Conservation (phyloP, 53 echinoderm and acorn worm genomes). For the Paracentrotus lividus region DNA sequence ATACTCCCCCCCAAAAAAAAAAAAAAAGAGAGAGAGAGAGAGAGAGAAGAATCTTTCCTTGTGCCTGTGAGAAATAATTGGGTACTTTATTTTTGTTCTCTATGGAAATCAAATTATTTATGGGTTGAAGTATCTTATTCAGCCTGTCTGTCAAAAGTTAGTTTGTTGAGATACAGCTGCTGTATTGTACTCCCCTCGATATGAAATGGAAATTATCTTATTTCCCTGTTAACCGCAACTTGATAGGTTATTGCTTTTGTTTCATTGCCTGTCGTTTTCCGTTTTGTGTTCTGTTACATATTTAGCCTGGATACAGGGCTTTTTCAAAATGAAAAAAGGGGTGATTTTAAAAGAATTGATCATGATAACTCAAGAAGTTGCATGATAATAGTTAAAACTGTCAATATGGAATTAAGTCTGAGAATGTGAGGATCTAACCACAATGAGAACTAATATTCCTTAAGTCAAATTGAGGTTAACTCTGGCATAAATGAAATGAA, state of each 20-base stretch:
- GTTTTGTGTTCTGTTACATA: not conserved
- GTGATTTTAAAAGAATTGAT: not conserved
- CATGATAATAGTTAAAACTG: too few relatives aligned
- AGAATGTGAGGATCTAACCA: too few relatives aligned
- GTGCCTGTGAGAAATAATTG: not conserved
- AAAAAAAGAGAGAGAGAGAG: too few relatives aligned
- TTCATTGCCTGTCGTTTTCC: slow-evolving; percentile 6
- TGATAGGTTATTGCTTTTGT: not conserved
- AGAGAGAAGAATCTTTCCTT: not conserved
- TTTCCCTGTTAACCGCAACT: slow-evolving; percentile 18
- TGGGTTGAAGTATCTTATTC: not conserved
- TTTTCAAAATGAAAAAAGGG: not conserved
- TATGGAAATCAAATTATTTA: slow-evolving; percentile 44
- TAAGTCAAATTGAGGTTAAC: not conserved
- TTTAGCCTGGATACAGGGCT: too few relatives aligned
- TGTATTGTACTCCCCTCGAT: slow-evolving; percentile 16
- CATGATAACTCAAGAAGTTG: not conserved
- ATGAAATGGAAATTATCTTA: slow-evolving; percentile 12
- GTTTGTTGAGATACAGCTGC: slow-evolving; percentile 10
- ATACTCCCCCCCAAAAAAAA: not conserved
- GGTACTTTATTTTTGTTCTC: slow-evolving; percentile 26
- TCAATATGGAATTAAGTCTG: too few relatives aligned
- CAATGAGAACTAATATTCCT: too few relatives aligned
- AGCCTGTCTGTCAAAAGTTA: not conserved
- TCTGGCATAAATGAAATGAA: not conserved